A percentile compares a stretch with the other conserved stretches of the same genome.
Conservation (phyloP, 2,113 vertebrate genomes). For the Octodon degus region DNA sequence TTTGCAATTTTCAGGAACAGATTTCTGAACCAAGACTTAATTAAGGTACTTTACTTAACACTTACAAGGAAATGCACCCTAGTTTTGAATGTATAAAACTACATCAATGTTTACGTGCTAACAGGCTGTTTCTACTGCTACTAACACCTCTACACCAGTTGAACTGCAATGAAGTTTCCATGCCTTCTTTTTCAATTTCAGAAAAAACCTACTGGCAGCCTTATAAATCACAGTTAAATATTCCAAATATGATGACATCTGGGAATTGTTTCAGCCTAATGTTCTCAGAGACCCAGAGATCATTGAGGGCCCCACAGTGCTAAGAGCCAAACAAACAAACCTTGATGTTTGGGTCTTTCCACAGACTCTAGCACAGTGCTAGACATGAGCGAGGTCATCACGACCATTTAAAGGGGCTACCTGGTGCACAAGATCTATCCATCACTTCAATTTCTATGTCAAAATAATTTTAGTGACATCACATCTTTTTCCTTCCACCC, state of each 20-base stretch:
- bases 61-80: background rate
- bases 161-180: background rate
- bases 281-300: background rate
- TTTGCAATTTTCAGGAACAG: background rate
- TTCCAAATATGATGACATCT: background rate
- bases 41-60: background rate
- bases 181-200: conserved; percentile 25
- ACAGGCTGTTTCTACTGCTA: background rate
- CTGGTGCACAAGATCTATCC: background rate
- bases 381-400: background rate
- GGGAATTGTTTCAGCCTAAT: background rate
- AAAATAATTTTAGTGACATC: conserved; percentile 23
- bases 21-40: background rate
- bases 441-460: background rate
- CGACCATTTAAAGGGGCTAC: background rate
- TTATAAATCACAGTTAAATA: conserved; percentile 11
- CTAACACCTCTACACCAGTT: background rate
- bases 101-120: background rate
- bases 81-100: background rate
- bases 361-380: background rate
- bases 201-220: background rate
- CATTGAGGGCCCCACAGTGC: background rate
- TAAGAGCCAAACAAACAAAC: background rate
- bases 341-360: background rate
- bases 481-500: background rate